These are phyloP conservation scores for Crenuchus spilurus DNA, from an alignment of 2,797 vertebrate genomes.

Conservation along the genomic window DNA sequence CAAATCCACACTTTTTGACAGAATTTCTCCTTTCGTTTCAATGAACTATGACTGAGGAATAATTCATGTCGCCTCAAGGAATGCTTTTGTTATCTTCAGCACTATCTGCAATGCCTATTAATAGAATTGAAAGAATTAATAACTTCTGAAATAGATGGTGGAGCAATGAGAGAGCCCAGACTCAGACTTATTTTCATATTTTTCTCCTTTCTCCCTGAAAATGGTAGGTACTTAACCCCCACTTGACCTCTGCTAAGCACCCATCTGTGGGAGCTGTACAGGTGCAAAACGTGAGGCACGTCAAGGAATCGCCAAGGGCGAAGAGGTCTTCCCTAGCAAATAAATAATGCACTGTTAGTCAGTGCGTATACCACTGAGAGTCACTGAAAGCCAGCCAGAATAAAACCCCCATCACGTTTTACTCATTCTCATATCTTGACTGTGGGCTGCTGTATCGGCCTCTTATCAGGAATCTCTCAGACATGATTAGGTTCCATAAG, in stretches of 20 bases:
- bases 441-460: conserved; percentile 35
- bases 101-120: too few species aligned
- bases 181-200: conserved; percentile 17
- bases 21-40: too few species aligned
- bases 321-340: conserved; percentile 62
- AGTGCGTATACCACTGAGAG: conserved; percentile 62
- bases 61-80: too few species aligned
- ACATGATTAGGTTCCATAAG: conserved; percentile 42
- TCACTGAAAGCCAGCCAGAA: conserved; percentile 47
- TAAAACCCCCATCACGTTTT: conserved; percentile 66
- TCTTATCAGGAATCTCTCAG: conserved; percentile 40
- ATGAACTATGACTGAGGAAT: too few species aligned
- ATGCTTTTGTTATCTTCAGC: too few species aligned
- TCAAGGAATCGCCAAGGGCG: conserved; percentile 68
- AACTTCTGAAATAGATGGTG: neutral
- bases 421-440: conserved; percentile 46
- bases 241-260: conserved; percentile 65
- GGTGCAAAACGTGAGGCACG: conserved; percentile 61
- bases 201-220: conserved; percentile 40
- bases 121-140: neutral
- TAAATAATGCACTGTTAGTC: conserved; percentile 71
- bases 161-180: neutral
- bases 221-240: conserved; percentile 57
- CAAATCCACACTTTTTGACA: too few species aligned
- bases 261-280: conserved; percentile 59